A percentile compares a stretch with the other conserved stretches of the same genome.
These are phyloP conservation scores for Clarias fuscus DNA, from an alignment of 2,797 vertebrate species.

Conservation along the genomic window DNA sequence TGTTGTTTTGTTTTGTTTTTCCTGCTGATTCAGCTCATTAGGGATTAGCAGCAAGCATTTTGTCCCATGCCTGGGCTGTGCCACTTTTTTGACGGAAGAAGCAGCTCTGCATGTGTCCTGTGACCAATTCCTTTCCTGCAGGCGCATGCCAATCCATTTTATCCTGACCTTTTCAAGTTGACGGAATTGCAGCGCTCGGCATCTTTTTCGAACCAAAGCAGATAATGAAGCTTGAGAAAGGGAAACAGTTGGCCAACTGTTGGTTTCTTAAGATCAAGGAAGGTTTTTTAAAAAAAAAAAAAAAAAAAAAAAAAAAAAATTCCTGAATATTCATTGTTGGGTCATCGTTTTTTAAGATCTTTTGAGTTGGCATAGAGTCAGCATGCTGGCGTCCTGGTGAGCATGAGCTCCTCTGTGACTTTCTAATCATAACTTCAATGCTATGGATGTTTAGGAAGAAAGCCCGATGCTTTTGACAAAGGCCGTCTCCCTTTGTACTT, in stretches of 20 bases:
- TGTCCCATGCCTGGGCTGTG: constrained; percentile 66
- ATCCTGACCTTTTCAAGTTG: constrained; percentile 50
- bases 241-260: constrained; percentile 33
- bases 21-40: constrained; percentile 77
- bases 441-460: constrained; percentile 67
- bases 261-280: constrained; percentile 37
- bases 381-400: constrained; percentile 65
- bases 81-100: constrained; percentile 66
- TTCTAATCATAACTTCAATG: constrained; percentile 72
- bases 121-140: constrained; percentile 52
- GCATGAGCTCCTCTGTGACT: constrained; percentile 61
- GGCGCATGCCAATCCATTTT: constrained; percentile 56
- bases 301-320: constrained; percentile 16
- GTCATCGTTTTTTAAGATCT: constrained; percentile 61
- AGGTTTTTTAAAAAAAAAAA: too few species aligned
- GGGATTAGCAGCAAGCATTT: constrained; percentile 65
- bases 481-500: constrained; percentile 66
- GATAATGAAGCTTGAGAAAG: constrained; percentile 58
- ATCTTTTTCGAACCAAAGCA: constrained; percentile 65
- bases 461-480: constrained; percentile 67
- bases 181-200: constrained; percentile 70
- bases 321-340: constrained; percentile 74
- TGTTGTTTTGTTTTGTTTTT: constrained; percentile 67
- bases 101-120: constrained; percentile 62
- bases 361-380: constrained; percentile 59